A percentile compares a stretch with the other conserved stretches of the same genome.
These are phyloP conservation scores for Amblyjoppa proteus DNA, from an alignment of 2,888 invertebrate species.

Conservation along the genomic window DNA sequence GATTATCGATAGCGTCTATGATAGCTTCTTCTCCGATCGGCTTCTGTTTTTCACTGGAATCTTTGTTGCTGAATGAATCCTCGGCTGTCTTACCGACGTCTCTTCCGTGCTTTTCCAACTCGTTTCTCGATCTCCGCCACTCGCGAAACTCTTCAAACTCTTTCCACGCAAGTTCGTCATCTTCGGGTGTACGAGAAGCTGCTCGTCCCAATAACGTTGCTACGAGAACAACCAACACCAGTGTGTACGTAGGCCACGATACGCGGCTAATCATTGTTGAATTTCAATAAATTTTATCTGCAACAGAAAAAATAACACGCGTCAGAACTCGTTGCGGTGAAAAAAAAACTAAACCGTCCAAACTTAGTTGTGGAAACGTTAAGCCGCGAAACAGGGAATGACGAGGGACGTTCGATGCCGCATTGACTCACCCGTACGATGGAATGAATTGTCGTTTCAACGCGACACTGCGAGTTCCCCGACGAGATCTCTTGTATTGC, in stretches of 20 bases:
- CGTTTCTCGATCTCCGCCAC: conserved; percentile 58
- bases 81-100: conserved; percentile 15
- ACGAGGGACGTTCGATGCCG: background rate
- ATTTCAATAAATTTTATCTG: background rate
- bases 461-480: background rate
- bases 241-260: conserved; percentile 8
- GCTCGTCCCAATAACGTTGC: conserved; percentile 4
- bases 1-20: conserved; percentile 11
- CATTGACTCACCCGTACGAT: conserved; percentile 10
- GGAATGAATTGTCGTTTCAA: conserved; percentile 23
- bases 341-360: background rate
- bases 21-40: background rate
- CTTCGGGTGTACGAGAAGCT: background rate
- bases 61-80: conserved; percentile 1
- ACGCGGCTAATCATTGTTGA: conserved; percentile 32
- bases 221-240: conserved; percentile 8
- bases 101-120: background rate
- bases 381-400: background rate
- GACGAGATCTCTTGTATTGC: background rate
- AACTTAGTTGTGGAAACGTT: background rate
- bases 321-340: background rate
- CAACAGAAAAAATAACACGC: background rate
- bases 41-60: background rate
- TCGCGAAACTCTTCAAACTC: conserved; percentile 63
- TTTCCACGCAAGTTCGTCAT: conserved; percentile 54